phyloP scores from a whole-genome alignment of 2,113 vertebrate genomes.

The Xiphorhynchus elegans region DNA sequence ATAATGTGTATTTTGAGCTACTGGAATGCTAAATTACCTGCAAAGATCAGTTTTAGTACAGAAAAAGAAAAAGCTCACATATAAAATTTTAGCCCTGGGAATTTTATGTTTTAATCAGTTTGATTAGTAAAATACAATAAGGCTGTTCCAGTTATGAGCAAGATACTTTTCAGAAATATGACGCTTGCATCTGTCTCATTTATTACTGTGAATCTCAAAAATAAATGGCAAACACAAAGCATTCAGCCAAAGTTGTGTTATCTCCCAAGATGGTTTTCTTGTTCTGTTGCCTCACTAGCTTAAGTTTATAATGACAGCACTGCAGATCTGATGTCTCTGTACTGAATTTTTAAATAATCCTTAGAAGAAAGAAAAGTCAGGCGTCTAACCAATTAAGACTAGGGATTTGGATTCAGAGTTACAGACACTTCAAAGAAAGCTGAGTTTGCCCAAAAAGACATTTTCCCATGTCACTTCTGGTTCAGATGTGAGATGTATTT shows the following conservation, averaged over 20 bases:
- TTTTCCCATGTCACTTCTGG: constrained; percentile 3
- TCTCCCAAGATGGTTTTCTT: constrained; percentile 58
- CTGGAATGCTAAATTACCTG: neutral
- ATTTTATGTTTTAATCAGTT: constrained; percentile 75
- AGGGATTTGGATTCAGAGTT: neutral
- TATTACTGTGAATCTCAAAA: constrained; percentile 73
- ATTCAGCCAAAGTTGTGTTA: constrained; percentile 48
- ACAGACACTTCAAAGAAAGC: constrained; percentile 34
- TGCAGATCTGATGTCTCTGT: constrained; percentile 41
- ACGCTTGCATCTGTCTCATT: constrained; percentile 78
- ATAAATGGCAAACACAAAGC: constrained; percentile 64
- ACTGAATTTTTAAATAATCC: constrained; percentile 47
- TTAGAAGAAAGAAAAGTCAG: constrained; percentile 47
- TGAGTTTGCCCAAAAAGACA: neutral
- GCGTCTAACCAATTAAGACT: constrained; percentile 37
- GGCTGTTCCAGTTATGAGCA: constrained; percentile 74
- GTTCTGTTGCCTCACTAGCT: constrained; percentile 52
- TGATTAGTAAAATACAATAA: constrained; percentile 84
- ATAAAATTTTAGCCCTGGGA: constrained; percentile 31
- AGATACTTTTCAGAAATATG: constrained; percentile 81
- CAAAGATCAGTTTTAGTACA: neutral
- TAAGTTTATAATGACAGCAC: constrained; percentile 47
- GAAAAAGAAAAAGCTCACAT: neutral
- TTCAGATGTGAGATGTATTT: neutral
- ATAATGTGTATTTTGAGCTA: constrained; percentile 23